These are phyloP conservation scores for Nomada hirtipes DNA, from an alignment of 2,888 invertebrate genomes.

Conservation along the genomic window DNA sequence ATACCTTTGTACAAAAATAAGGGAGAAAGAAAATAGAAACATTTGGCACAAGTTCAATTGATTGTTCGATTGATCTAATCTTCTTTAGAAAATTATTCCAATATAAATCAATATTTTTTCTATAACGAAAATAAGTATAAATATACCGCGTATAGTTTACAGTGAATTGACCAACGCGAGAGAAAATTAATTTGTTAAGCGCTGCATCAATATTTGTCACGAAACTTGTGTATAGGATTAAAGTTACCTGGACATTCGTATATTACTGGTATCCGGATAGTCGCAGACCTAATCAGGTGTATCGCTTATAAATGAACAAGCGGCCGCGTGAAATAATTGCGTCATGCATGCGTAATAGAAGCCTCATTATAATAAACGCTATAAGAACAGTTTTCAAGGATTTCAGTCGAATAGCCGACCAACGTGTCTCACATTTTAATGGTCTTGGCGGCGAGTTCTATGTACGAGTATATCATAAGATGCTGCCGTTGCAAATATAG, in stretches of 20 bases:
- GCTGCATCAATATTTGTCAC: no score
- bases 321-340: conserved; percentile 40
- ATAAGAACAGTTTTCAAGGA: conserved; percentile 31
- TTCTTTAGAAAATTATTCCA: no score
- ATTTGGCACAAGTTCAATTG: background rate
- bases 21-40: no score
- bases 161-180: background rate
- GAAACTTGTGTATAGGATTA: background rate
- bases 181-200: background rate
- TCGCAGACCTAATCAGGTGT: conserved; percentile 33
- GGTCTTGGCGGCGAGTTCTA: conserved; percentile 22
- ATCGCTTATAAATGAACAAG: conserved; percentile 41
- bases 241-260: conserved; percentile 33
- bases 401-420: conserved; percentile 48
- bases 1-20: no score
- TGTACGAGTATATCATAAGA: conserved; percentile 2
- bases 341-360: conserved; percentile 40
- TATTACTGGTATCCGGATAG: conserved; percentile 25
- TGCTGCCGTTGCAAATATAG: conserved; percentile 22
- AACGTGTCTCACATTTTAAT: conserved; percentile 32
- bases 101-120: background rate
- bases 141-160: background rate
- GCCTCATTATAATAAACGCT: conserved; percentile 39
- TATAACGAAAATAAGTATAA: no score
- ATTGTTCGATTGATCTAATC: background rate